phyloP scores from a whole-genome alignment of 2,797 vertebrate genomes.

The Amblyopsis hoosieri region DNA sequence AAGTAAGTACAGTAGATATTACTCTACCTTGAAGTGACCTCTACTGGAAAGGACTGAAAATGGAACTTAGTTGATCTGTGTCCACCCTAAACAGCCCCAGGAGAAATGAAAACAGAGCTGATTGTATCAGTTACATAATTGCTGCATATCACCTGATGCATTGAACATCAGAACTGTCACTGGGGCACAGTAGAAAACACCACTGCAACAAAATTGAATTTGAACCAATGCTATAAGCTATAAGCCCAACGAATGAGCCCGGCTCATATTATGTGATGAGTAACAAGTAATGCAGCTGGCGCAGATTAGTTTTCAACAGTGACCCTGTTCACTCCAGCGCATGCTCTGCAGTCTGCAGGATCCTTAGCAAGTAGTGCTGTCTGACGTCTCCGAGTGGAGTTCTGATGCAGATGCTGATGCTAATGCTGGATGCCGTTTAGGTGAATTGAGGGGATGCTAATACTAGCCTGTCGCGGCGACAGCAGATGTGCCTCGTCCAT shows the following conservation, averaged over 20 bases:
- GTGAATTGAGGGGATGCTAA: constrained; percentile 47
- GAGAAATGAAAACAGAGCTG: constrained; percentile 25
- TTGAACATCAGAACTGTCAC: constrained; percentile 21
- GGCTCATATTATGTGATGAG: constrained; percentile 40
- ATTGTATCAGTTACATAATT: constrained; percentile 22
- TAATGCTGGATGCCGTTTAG: constrained; percentile 57
- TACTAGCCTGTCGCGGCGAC: constrained; percentile 51
- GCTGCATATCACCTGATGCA: constrained; percentile 24
- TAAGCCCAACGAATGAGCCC: too few species aligned
- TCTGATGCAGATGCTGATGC: constrained; percentile 52
- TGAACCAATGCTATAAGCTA: not conserved
- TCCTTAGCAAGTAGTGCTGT: constrained; percentile 52
- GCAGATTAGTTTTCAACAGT: constrained; percentile 40
- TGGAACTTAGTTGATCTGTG: constrained; percentile 18
- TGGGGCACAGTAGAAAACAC: constrained; percentile 26
- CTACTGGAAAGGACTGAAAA: constrained; percentile 28
- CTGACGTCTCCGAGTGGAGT: constrained; percentile 62
- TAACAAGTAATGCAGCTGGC: constrained; percentile 51
- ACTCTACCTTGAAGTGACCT: constrained; percentile 30
- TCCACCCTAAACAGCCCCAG: constrained; percentile 30
- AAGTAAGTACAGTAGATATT: constrained; percentile 2
- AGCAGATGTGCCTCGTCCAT: constrained; percentile 60
- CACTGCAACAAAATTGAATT: constrained; percentile 31
- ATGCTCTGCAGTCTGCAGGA: constrained; percentile 12
- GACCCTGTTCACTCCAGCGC: constrained; percentile 45